A percentile compares a stretch with the other conserved stretches of the same genome.
These are phyloP conservation scores for Eupristina koningsbergeri DNA, from an alignment of 1,140 invertebrate species.

Conservation along the genomic window DNA sequence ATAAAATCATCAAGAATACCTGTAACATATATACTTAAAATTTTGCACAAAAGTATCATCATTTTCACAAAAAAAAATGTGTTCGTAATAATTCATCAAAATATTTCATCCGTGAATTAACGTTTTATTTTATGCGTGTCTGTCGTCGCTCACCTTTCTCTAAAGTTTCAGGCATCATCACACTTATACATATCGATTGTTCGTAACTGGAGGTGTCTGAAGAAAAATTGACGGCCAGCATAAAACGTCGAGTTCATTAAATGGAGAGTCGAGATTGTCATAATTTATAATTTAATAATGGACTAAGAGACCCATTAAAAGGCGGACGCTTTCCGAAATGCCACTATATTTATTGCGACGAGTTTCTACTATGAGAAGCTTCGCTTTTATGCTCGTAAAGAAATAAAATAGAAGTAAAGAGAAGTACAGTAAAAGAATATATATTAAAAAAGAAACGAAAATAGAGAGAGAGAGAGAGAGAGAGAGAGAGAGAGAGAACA, in stretches of 20 bases:
- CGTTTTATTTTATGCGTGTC: slow-evolving; percentile 9
- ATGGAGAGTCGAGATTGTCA: slow-evolving; percentile 65
- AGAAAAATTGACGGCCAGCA: slow-evolving; percentile 61
- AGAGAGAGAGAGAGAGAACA: not conserved
- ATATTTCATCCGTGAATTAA: slow-evolving; percentile 39
- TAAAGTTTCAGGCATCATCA: not conserved
- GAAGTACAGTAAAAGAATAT: not conserved
- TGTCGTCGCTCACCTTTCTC: not conserved
- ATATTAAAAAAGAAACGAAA: not conserved
- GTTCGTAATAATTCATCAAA: slow-evolving; percentile 3
- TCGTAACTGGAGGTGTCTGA: slow-evolving; percentile 56
- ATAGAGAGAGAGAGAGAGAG: not conserved
- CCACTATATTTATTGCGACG: slow-evolving; percentile 66
- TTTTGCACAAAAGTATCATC: not conserved
- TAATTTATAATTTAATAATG: slow-evolving; percentile 72
- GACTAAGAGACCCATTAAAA: slow-evolving; percentile 67
- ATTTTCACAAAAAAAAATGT: not conserved
- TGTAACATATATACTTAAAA: too few species aligned
- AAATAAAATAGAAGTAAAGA: slow-evolving; percentile 39
- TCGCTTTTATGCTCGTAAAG: slow-evolving; percentile 22
- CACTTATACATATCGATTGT: not conserved
- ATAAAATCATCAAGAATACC: too few species aligned
- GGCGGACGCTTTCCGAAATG: slow-evolving; percentile 63
- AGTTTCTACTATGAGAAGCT: slow-evolving; percentile 49
- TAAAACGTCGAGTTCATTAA: slow-evolving; percentile 68